Conservation (phyloP, 1,140 invertebrate species). For the Cyphomyrmex costatus region DNA sequence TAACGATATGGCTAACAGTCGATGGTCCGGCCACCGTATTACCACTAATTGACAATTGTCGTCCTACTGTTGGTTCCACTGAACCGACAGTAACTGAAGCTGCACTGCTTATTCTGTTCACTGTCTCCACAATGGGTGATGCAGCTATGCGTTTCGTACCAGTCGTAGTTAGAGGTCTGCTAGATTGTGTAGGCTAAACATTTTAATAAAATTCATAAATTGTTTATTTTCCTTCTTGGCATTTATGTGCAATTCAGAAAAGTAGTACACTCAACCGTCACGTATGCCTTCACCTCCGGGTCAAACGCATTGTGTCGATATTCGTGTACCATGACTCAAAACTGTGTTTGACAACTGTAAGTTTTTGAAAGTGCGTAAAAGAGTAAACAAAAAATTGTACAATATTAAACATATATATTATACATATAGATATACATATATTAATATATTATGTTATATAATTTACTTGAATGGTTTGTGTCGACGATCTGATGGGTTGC, state of each 20-base stretch:
- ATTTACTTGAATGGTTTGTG: constrained; percentile 83
- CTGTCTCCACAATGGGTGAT: constrained; percentile 81
- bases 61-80: constrained; percentile 70
- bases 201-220: constrained; percentile 44
- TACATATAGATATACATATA: neutral
- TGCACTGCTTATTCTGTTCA: constrained; percentile 82
- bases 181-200: constrained; percentile 81
- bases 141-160: constrained; percentile 83
- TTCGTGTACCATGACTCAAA: constrained; percentile 27
- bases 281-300: constrained; percentile 26
- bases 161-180: constrained; percentile 78
- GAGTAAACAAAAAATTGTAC: constrained; percentile 7
- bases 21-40: constrained; percentile 80
- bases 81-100: constrained; percentile 82
- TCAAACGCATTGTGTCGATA: constrained; percentile 29
- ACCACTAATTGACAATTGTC: constrained; percentile 80
- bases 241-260: constrained; percentile 41
- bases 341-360: constrained; percentile 38
- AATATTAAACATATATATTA: constrained; percentile 26
- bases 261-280: constrained; percentile 32
- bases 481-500: constrained; percentile 78
- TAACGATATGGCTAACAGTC: constrained; percentile 83
- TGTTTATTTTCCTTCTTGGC: neutral
- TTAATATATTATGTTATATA: neutral
- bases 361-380: constrained; percentile 26